Conservation (phyloP, 2,888 invertebrate species). For the Acheta domesticus region DNA sequence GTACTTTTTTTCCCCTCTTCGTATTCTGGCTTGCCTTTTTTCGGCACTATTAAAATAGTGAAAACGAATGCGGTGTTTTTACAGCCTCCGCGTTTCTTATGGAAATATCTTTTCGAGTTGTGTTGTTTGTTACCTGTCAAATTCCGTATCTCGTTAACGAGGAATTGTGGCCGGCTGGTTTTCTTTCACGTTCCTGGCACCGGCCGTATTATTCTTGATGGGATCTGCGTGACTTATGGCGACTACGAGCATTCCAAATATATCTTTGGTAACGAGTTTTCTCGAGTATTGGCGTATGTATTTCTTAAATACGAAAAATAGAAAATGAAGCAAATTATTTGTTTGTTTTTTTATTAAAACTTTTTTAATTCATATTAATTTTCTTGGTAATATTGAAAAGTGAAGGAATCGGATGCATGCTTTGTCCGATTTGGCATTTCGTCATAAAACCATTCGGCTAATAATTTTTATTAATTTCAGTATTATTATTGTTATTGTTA, state of each 20-base stretch:
- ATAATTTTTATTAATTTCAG: too few species aligned
- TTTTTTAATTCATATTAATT: too few species aligned
- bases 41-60: conserved; percentile 10
- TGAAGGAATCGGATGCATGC: too few species aligned
- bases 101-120: not conserved
- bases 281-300: too few species aligned
- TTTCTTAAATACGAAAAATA: too few species aligned
- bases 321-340: too few species aligned
- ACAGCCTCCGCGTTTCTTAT: conserved; percentile 4
- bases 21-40: not conserved
- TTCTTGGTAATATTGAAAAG: too few species aligned
- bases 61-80: conserved; percentile 18
- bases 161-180: not conserved
- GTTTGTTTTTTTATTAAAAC: too few species aligned
- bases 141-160: not conserved
- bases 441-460: too few species aligned
- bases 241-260: not conserved
- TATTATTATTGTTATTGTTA: too few species aligned
- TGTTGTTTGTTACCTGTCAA: not conserved
- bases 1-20: not conserved
- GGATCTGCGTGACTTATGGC: not conserved
- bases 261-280: too few species aligned
- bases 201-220: not conserved
- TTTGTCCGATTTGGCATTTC: too few species aligned
- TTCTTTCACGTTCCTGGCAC: not conserved